Base-by-base conservation (phyloP, 1,140 invertebrate genomes). In the Anastatus disparis region DNA sequence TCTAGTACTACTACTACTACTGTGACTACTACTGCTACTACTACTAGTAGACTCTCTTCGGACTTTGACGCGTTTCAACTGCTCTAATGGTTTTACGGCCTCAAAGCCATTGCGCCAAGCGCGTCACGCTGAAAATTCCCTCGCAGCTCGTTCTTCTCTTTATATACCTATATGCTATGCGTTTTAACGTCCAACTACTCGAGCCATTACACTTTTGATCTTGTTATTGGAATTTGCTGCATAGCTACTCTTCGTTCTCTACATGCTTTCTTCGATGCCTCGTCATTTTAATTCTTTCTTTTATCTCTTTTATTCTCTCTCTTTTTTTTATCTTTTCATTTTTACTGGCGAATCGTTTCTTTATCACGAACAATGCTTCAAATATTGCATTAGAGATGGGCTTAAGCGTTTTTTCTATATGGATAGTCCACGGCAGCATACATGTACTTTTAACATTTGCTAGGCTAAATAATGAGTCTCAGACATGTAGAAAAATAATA, bases 181-280 rank as follows among this genome's bases (percentile, higher is more conserved):
- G 64, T 58, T 22, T 48, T 29, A 64, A 52, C 58, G 35, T 42
- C 71, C 58, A 50, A 48, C 64, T 62, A 67, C 42, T 64, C 67
- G 71, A 70, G 59, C 71, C 74, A 75, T 75, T 75, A 75, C 64
- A 71, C 71, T 65, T 31, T 66, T 73, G 71, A 75, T 75, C 73
- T 75, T 71, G 73, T 73, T 71, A 73, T 62, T 52, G 58, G 62
- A 55, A 15, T 3, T 17, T 6, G 10, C 26, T 10, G 50, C 15
- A 15, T 1, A 1, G 9, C n/a, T 24, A 3, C 58, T 26, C 22
- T 42, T 15, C 24, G 38, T 29, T 26, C 10, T 3, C 4, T 9
- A 8, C 27, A n/a, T n/a, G n/a, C n/a, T n/a, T n/a, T n/a, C n/a
- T n/a, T n/a, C n/a, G n/a, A n/a, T n/a, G 40, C 31, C 9, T 3